Conservation (phyloP, 2,797 vertebrate species). For the Mus minutoides region DNA sequence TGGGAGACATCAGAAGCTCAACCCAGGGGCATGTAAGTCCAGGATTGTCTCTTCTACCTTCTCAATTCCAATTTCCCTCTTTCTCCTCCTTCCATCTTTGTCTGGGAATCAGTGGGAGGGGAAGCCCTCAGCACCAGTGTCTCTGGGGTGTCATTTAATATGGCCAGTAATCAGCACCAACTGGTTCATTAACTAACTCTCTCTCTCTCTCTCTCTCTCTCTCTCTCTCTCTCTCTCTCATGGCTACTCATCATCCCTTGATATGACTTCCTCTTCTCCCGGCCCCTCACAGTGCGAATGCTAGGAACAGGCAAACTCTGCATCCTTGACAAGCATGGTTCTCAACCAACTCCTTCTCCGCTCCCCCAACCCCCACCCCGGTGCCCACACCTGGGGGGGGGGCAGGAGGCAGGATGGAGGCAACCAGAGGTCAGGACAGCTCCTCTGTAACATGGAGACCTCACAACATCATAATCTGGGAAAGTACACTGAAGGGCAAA, state of each 20-base stretch:
- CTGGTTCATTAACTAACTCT: background rate
- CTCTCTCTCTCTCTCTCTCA: background rate
- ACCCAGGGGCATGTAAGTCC: background rate
- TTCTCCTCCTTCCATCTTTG: background rate
- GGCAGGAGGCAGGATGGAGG: background rate
- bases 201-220: no score
- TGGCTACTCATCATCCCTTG: background rate
- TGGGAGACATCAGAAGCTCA: background rate
- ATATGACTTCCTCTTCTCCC: background rate
- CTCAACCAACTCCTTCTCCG: background rate
- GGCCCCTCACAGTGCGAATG: background rate
- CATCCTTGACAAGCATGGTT: background rate
- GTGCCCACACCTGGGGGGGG: background rate
- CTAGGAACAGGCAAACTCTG: background rate
- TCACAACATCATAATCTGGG: background rate
- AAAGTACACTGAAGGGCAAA: background rate
- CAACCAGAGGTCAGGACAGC: background rate
- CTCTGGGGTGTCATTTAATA: conserved; percentile 61
- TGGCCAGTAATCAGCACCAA: conserved; percentile 30
- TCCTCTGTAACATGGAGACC: background rate
- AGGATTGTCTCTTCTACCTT: conserved; percentile 2
- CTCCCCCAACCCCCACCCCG: background rate
- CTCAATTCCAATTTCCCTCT: background rate
- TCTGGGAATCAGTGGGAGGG: conserved; percentile 1
- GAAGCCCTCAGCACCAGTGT: background rate